phyloP scores from a whole-genome alignment of 2,888 invertebrate species.

The Lumbricus terrestris region DNA sequence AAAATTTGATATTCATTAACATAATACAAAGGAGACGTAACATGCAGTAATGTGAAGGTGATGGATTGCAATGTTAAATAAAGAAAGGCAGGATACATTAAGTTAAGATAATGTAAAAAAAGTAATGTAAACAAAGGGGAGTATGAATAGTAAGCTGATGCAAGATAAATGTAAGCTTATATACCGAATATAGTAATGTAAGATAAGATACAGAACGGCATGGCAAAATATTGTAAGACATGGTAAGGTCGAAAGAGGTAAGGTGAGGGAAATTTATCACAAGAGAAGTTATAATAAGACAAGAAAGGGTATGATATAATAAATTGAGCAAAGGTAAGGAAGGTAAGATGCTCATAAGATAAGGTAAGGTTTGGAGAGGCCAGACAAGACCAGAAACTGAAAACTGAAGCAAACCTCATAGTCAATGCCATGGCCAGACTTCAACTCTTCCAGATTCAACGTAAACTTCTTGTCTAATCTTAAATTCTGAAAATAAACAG shows the following conservation, averaged over 20 bases:
- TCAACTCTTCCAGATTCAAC: constrained; percentile 42
- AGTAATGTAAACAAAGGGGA: neutral
- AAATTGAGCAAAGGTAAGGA: neutral
- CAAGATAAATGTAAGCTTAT: neutral
- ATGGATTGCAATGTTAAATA: neutral
- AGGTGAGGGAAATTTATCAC: neutral
- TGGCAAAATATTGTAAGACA: neutral
- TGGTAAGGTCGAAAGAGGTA: neutral
- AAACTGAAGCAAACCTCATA: constrained; percentile 46
- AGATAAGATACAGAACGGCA: neutral
- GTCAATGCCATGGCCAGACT: constrained; percentile 41
- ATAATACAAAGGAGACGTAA: neutral
- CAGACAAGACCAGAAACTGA: neutral
- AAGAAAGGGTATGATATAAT: neutral
- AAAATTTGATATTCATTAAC: neutral
- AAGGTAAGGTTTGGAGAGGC: neutral
- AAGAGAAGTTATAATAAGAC: neutral
- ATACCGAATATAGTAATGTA: neutral
- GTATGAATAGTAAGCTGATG: neutral
- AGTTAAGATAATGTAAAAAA: neutral
- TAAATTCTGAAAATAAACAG: constrained; percentile 7
- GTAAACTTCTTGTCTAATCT: constrained; percentile 35
- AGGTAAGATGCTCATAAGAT: neutral
- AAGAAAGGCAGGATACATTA: neutral
- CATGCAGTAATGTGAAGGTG: neutral